Evolutionary conservation across 2,113 vertebrate species (phyloP), one percentile per base, ranked within the genome.

Genomic region (Fukomys damarensis): DNA sequence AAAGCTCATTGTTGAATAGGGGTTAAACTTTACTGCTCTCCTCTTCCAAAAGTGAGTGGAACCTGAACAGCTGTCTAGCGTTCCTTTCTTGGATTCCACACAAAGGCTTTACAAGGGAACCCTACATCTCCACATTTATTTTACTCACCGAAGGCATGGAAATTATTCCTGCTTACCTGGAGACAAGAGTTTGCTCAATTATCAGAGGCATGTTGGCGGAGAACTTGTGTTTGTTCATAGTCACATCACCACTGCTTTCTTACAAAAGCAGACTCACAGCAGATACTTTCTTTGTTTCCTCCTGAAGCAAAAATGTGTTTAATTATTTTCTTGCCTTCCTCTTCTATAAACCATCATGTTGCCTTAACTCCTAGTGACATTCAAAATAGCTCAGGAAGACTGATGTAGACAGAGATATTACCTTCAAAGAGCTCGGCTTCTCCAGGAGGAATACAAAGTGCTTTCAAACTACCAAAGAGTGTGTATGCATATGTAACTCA

Each of bases 261-360:
- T 88, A 76, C 22, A 88, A 79, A 96, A 77, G 63, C 28, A 92
- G 46, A 88, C 8, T 66, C 61, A 82, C 4, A 63, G 43, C 6
- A 76, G 84, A 72, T 54, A 79, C 10, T 6, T 41, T 84, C 38
- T 82, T 38, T 35, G 52, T 66, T 93, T 79, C 89, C 61, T 72
- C 28, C 26, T 83, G 80, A 89, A 93, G 59, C 22, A 92, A 97
- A 97, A 95, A 93, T 79, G 92, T 93, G 43, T 89, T 86, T 96
- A 96, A 97, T 97, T 96, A 94, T 96, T 95, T 93, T 88, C 26
- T 82, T 93, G 80, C 54, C 32, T 96, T 70, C 82, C 49, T 89
- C 35, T 7, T 46, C 46, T 90, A 54, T 90, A 95, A 95, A 95
- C 86, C 83, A 95, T 76, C 43, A 88, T 86, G 65, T 59, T 95